Evolutionary conservation across 2,797 vertebrate genomes (phyloP).

Genomic region (Eulemur mongoz): DNA sequence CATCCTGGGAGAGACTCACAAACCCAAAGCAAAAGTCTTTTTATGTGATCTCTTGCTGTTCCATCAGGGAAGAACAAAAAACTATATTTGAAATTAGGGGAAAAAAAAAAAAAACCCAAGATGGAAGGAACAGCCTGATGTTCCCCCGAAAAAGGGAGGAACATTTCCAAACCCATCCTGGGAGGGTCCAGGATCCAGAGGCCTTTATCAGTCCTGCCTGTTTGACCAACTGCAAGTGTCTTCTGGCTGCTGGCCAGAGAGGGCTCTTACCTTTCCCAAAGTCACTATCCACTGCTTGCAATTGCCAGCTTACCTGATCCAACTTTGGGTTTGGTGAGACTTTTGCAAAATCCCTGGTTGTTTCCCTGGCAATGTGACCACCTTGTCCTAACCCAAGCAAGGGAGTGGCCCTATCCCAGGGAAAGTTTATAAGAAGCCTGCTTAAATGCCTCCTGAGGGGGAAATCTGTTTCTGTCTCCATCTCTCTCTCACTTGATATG

Average conservation of each 20-base stretch:
- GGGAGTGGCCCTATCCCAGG: not conserved
- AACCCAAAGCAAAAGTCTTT: not conserved
- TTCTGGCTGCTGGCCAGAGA: not conserved
- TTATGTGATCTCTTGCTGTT: not conserved
- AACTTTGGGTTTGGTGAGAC: not conserved
- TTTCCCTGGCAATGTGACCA: conserved; percentile 22
- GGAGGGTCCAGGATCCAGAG: not conserved
- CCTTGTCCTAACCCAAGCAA: not conserved
- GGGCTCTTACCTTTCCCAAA: not conserved
- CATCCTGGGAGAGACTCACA: not conserved
- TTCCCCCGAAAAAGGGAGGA: not conserved
- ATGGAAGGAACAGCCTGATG: not conserved
- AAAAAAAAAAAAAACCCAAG: not conserved
- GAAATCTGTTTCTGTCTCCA: not conserved
- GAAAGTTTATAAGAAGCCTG: not conserved
- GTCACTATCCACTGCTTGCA: not conserved
- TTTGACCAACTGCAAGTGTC: not conserved
- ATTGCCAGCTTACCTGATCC: not conserved
- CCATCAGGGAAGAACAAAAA: not conserved
- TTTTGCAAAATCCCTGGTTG: not conserved
- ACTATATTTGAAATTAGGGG: not conserved
- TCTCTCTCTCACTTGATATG: not conserved
- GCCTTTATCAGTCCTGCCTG: not conserved
- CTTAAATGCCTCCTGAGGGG: not conserved
- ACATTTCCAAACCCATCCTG: not conserved